Base-by-base conservation (phyloP, 2,113 vertebrate species). In the Dipodomys spectabilis region DNA sequence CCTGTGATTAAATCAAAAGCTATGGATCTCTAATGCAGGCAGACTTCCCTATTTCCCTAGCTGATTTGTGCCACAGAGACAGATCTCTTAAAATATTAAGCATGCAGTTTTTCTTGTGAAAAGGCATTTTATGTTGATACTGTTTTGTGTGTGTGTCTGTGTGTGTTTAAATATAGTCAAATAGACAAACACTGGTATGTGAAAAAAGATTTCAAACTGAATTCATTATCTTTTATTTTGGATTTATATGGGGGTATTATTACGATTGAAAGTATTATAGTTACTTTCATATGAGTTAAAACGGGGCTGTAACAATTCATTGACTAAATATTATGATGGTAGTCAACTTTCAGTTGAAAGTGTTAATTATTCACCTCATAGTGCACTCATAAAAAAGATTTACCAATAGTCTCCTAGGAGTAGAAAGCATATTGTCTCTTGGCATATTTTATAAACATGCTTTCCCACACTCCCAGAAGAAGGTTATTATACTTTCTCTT, bases 191-290 rank as follows among this genome's bases (percentile, higher is more conserved):
- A 71, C n/a, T 92, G 77, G 75, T 92, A 53, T 94, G 20, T 93
- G 86, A 94, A 83, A 83, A 96, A 94, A 90, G 82, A 86, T 95
- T 96, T 96, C 95, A 74, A 96, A 94, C 88, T 88, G 95, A 96
- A 96, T 97, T 96, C 95, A 95, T 97, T 95, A 94, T 95, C 95
- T 96, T 90, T 96, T 95, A 88, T 95, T 96, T 96, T 95, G 95
- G 94, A 96, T 97, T 65, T 95, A 96, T 97, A 84, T 90, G 97
- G 94, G 88, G 92, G 87, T 96, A 96, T 96, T 95, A 86, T 97
- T 97, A 96, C 10, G 60, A 39, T 77, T 94, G 96, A 96, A 97
- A 97, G 94, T 96, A 74, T 69, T 89, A 72, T 80, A 95, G 72
- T 93, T 92, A 49, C 53, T 97, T 72, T 81, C 44, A 60, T 67